phyloP scores from a whole-genome alignment of 2,797 vertebrate genomes.

The Iguana delicatissima region DNA sequence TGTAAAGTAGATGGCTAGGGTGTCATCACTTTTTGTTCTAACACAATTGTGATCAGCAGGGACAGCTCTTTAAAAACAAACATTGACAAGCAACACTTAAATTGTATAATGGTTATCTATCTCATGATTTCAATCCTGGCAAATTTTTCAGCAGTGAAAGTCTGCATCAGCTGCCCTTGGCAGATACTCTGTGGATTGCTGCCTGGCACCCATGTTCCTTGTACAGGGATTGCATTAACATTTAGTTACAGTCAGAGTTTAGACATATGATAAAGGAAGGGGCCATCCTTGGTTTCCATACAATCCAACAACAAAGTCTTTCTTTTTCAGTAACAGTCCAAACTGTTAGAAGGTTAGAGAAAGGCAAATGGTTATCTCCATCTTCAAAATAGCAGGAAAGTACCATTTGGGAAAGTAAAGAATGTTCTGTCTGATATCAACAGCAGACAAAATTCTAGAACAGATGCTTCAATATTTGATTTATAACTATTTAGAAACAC shows the following conservation, averaged over 20 bases:
- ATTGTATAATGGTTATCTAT: neutral
- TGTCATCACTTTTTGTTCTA: conserved; percentile 80
- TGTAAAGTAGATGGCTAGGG: conserved; percentile 85
- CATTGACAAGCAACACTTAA: neutral
- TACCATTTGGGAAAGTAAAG: neutral
- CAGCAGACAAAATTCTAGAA: neutral
- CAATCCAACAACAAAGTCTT: neutral
- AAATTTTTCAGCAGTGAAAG: neutral
- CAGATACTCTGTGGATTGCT: neutral
- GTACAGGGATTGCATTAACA: too few relatives aligned
- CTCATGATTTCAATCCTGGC: neutral
- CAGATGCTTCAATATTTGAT: neutral
- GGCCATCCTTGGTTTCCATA: neutral
- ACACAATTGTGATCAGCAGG: conserved; percentile 80
- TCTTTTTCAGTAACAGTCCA: neutral
- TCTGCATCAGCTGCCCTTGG: neutral
- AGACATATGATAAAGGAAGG: too few relatives aligned
- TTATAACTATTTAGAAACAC: neutral
- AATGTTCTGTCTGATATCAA: neutral
- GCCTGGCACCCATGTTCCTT: neutral
- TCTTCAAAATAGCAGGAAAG: neutral
- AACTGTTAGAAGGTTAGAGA: neutral
- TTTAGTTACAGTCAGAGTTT: too few relatives aligned
- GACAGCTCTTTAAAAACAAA: conserved; percentile 72
- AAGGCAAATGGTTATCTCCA: neutral